Conservation (phyloP, 2,888 invertebrate genomes). For the Seira ritae region DNA sequence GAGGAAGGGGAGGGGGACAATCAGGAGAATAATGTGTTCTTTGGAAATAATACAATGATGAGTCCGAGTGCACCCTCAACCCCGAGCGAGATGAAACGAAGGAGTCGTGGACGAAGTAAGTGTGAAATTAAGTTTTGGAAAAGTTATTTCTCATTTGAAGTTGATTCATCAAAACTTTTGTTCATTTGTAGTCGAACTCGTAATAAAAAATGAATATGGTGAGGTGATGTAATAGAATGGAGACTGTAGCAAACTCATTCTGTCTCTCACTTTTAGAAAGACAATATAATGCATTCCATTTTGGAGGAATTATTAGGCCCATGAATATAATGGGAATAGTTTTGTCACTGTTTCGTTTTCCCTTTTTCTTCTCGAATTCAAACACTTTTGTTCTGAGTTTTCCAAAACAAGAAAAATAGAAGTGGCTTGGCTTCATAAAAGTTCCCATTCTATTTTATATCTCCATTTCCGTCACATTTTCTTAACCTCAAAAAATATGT, state of each 20-base stretch:
- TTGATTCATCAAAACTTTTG: background rate
- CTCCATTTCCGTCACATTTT: background rate
- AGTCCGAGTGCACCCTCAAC: constrained; percentile 68
- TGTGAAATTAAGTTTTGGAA: constrained; percentile 6
- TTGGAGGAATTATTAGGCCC: no score
- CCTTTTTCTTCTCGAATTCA: background rate
- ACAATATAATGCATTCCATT: background rate
- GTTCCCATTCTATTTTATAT: background rate
- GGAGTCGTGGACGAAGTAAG: constrained; percentile 73
- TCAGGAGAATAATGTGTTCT: constrained; percentile 50
- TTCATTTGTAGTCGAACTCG: no score
- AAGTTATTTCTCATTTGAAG: background rate
- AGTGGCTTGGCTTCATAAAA: background rate
- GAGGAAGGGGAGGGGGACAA: constrained; percentile 63
- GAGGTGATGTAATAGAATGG: background rate
- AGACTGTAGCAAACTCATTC: background rate
- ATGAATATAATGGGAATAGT: background rate
- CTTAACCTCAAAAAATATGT: no score
- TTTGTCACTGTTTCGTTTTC: background rate
- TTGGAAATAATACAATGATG: constrained; percentile 35
- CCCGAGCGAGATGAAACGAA: constrained; percentile 66
- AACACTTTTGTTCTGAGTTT: background rate
- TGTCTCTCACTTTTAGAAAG: background rate
- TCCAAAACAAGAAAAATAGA: background rate
- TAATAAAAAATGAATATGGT: background rate